These are phyloP conservation scores for Raja brachyura DNA, from an alignment of 2,113 vertebrate species.

Conservation along the genomic window DNA sequence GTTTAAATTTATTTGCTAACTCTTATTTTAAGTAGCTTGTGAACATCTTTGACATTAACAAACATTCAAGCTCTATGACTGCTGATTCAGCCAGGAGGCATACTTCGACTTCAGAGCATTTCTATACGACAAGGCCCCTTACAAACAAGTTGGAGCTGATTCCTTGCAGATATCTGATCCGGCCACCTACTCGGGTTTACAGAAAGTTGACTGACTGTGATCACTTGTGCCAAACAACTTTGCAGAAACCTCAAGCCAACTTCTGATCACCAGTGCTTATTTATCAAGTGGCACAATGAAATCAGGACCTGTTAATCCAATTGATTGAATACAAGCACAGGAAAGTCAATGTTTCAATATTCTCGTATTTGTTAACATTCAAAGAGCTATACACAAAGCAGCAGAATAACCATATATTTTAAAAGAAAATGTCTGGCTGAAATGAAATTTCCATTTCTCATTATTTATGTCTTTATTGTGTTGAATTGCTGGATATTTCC, in stretches of 20 bases:
- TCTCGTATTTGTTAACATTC: neutral
- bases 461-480: neutral
- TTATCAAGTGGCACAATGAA: neutral
- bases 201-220: too few relatives aligned
- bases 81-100: too few relatives aligned
- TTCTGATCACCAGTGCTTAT: neutral
- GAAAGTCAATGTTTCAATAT: neutral
- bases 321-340: neutral
- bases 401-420: neutral
- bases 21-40: too few relatives aligned
- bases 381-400: neutral
- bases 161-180: too few relatives aligned
- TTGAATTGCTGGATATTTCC: neutral
- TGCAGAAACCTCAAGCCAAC: neutral
- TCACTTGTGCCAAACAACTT: too few relatives aligned
- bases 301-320: neutral
- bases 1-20: too few relatives aligned
- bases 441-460: neutral
- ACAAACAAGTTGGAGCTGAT: too few relatives aligned
- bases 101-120: too few relatives aligned
- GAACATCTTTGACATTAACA: too few relatives aligned
- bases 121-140: too few relatives aligned
- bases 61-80: too few relatives aligned
- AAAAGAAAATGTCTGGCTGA: neutral
- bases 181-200: too few relatives aligned